Base-by-base conservation (phyloP, 1,140 invertebrate genomes). In the Himalopsyche phryganea region DNA sequence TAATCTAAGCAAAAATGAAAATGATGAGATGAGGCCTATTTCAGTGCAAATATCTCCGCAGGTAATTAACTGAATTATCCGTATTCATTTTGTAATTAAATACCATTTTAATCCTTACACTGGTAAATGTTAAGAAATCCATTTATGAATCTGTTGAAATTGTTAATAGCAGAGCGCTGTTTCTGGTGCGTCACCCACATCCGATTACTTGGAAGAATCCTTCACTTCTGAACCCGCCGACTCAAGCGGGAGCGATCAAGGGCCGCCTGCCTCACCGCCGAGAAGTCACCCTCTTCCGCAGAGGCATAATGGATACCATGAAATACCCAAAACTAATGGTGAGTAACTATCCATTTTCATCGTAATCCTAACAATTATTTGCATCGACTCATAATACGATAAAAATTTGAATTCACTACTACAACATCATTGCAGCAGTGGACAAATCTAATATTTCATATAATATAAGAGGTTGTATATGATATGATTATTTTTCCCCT, bases 1-100 rank as follows among this genome's bases (percentile, higher is more conserved):
- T 65, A 80, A 80, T 69, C 65, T 80, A 50, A 73, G 71, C 56
- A 79, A 79, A 70, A 66, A 67, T 17, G 76, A 77, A 49, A 66
- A 51, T 35, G 63, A 75, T 54, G 75, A 77, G 57, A 70, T 76
- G 36, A 60, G 67, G 45, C 55, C 66, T 38, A 59, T 60, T n/a
- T 59, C 54, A 19, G 54, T 65, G 14, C 48, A 47, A 58, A 64
- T 60, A 36, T 60, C 58, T 11, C 62, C 56, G n/a, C 63, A 55
- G 51, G 58, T 56, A 56, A 35, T n/a, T 46, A 33, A 51, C 40
- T 23, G 11, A 6, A 36, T 11, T 36, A 50, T 50, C 38, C 7
- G 11, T 50, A 19, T 9, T n/a, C n/a, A n/a, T n/a, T n/a, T n/a
- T n/a, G n/a, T n/a, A n/a, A n/a, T n/a, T n/a, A n/a, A n/a, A n/a